Evolutionary conservation across 2,888 invertebrate genomes (phyloP), one percentile per base, ranked within the genome.

Genomic region (Brachyopa scutellaris): DNA sequence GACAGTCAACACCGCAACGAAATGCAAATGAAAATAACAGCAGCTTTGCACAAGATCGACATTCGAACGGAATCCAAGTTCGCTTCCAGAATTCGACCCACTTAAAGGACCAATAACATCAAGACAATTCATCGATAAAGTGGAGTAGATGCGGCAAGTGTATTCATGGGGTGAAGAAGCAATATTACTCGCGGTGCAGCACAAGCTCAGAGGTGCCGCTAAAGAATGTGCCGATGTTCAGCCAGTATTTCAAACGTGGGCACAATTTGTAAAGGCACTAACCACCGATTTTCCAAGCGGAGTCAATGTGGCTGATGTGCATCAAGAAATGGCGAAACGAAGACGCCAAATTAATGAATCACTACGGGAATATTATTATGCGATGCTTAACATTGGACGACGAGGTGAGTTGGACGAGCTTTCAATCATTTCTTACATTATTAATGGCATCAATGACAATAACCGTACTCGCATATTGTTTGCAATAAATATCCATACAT

Each of bases 161-260:
- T 64, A 38, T n/a, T 8, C 21, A 21, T 64, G 49, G 64, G 78
- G 85, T 13, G 88, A 90, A 4, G 87, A 88, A 9, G 89, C 90
- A 17, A 85, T 47, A 5, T 26, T 47, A 26, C 26, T 62, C 11
- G 36, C 23, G 1, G 33, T 33, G n/a, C 47, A 47, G n/a, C 21
- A 23, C 21, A 47, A 47, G 6, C 47, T 47, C 23, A 88, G 53
- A 72, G 88, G 9, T 86, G 47, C 17, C n/a, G 23, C 47, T 47
- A 47, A 26, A 13, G 21, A 23, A 26, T 47, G 47, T n/a, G 1
- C 26, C 13, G 11, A 23, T 13, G 47, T 23, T 5, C 26, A 47
- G 11, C 26, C 49, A 0, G 49, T 51, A 7, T 64, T 64, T 13
- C 49, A 38, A 13, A 36, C 49, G 36, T 62, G 62, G 49, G 4